Percentiles rank a stretch among this genome's conserved stretches.
phyloP scores from a whole-genome alignment of 2,797 vertebrate species.

The Poeciliopsis gracilis region DNA sequence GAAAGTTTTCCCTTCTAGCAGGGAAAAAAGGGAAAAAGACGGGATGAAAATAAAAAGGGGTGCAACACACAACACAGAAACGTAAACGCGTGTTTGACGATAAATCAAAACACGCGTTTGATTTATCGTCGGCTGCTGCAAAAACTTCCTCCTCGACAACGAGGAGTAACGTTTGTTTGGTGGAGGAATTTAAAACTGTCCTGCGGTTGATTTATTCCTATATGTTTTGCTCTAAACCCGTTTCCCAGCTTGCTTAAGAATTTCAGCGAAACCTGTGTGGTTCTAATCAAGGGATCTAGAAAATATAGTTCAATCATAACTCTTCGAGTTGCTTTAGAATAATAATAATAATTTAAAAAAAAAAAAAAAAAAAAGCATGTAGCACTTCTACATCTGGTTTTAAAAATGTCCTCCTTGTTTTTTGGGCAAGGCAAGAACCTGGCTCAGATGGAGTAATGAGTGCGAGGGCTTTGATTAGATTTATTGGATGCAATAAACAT shows the following conservation, averaged over 20 bases:
- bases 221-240: conserved; percentile 67
- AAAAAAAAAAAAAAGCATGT: conserved; percentile 38
- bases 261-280: conserved; percentile 70
- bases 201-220: conserved; percentile 70
- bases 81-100: conserved; percentile 61
- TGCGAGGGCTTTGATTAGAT: conserved; percentile 76
- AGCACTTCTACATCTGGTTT: conserved; percentile 39
- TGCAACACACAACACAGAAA: conserved; percentile 51
- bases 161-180: conserved; percentile 72
- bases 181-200: conserved; percentile 71
- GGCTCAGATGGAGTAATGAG: conserved; percentile 70
- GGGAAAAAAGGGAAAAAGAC: conserved; percentile 28
- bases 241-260: conserved; percentile 74
- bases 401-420: conserved; percentile 48
- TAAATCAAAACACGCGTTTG: conserved; percentile 46
- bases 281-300: conserved; percentile 75
- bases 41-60: conserved; percentile 4
- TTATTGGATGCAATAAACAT: conserved; percentile 80
- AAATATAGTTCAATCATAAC: conserved; percentile 70
- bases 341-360: conserved; percentile 24
- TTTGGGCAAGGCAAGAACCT: conserved; percentile 63
- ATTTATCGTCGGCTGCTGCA: conserved; percentile 71
- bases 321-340: conserved; percentile 59
- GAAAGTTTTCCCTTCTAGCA: conserved; percentile 46
- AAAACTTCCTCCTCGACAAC: conserved; percentile 62